Base-by-base conservation (phyloP, 2,888 invertebrate genomes). In the Teleiodes luculella region DNA sequence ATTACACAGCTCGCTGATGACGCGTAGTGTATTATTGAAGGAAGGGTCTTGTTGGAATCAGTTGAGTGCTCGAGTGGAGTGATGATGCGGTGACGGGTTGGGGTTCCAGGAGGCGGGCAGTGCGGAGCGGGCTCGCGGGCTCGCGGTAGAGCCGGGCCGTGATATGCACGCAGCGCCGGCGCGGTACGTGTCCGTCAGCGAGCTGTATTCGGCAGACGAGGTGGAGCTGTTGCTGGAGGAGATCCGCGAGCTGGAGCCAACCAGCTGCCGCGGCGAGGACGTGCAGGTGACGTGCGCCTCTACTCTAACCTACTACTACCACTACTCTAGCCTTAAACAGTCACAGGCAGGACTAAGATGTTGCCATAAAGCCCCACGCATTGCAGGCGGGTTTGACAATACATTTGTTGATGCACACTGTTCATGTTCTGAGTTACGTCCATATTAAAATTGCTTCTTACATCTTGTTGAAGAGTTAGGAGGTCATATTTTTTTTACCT, bases 161-260 rank as follows among this genome's bases (percentile, higher is more conserved):
- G 87, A 80, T 80, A 86, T 86, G 87, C 86, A 82, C 78, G 86
- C 86, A 82, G 87, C 82, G 79, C 86, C 86, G 83, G 78, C 87
- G 82, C 86, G 88, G 85, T 85, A 86, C 86, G 86, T 85, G 80
- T 90, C 90, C 65, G 88, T 90, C 79, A 87, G 88, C 80, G 89
- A 90, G 81, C 80, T 90, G 77, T 90, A 90, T 73, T 83, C 87
- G 66, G 83, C 88, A 57, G 90, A 90, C 90, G 90, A 90, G 72
- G 90, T 90, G 87, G 90, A 89, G 85, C 86, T 90, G 79, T 72
- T 90, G 73, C 74, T 90, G 74, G 90, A 90, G 77, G 90, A 90
- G 78, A 90, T 90, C 61, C 76, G 90, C 63, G 89, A 88, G 75
- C 85, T 90, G 84, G 90, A 90, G 84, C 89, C 88, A 59, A 86